Conservation (phyloP, 2,888 invertebrate genomes). For the Flexamia atlantica region DNA sequence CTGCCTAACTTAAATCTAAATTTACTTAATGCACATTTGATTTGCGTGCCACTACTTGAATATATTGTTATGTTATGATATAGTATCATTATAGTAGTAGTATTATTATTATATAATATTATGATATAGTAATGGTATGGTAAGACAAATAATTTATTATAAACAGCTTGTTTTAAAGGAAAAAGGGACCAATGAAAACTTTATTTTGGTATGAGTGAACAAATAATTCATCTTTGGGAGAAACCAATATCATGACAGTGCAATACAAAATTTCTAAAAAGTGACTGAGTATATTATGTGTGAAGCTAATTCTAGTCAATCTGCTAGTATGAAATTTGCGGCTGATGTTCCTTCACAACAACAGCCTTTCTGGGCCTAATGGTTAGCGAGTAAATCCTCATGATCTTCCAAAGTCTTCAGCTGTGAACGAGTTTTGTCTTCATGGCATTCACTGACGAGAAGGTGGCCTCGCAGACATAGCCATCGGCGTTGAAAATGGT, state of each 20-base stretch:
- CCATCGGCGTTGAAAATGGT: conserved; percentile 44
- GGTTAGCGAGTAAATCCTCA: conserved; percentile 50
- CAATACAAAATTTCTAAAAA: not conserved
- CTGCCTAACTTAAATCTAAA: too few relatives aligned
- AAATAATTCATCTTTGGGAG: not conserved
- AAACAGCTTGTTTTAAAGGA: not conserved
- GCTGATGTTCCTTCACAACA: conserved; percentile 23
- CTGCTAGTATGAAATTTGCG: conserved; percentile 31
- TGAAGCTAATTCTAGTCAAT: conserved; percentile 37
- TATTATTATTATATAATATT: not conserved
- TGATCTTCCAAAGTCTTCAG: conserved; percentile 55
- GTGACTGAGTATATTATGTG: not conserved
- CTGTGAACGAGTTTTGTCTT: conserved; percentile 56
- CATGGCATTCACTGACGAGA: conserved; percentile 45
- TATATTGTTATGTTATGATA: too few relatives aligned
- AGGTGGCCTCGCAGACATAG: conserved; percentile 35
- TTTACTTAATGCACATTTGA: not conserved
- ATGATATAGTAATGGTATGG: too few relatives aligned
- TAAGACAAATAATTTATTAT: conserved; percentile 1
- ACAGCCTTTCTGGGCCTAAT: conserved; percentile 50
- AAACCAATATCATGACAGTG: too few relatives aligned
- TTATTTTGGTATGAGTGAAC: not conserved
- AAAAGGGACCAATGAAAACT: not conserved
- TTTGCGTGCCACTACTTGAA: conserved; percentile 1
- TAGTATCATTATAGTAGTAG: not conserved